Percentiles rank a stretch among this genome's conserved stretches.
These are phyloP conservation scores for Nomia melanderi DNA, from an alignment of 1,140 invertebrate species.

Conservation along the genomic window DNA sequence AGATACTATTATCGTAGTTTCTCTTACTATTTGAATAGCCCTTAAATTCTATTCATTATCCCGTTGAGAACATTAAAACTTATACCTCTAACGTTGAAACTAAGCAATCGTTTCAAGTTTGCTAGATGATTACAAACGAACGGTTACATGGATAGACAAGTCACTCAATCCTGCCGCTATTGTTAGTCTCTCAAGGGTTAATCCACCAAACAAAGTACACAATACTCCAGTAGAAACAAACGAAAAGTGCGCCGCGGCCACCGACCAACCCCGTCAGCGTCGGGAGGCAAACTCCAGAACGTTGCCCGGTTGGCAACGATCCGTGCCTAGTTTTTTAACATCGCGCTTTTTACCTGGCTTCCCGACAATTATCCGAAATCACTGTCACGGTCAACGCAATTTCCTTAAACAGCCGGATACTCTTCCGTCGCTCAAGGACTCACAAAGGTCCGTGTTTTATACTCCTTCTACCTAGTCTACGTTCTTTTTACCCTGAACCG, in stretches of 20 bases:
- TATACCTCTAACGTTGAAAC: no score
- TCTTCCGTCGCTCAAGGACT: constrained; percentile 38
- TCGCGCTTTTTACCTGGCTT: constrained; percentile 35
- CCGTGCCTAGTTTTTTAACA: neutral
- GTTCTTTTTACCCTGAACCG: neutral
- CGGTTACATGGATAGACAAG: no score
- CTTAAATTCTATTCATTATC: no score
- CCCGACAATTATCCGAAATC: constrained; percentile 2
- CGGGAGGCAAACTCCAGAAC: neutral
- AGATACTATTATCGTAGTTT: no score
- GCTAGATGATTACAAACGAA: no score
- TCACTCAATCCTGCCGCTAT: no score
- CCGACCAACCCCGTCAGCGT: constrained; percentile 16
- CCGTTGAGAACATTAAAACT: no score
- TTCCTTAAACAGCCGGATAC: constrained; percentile 18
- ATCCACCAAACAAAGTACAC: neutral
- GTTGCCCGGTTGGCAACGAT: accelerated
- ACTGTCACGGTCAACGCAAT: constrained; percentile 31
- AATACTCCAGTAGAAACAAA: neutral
- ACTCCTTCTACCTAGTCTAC: neutral
- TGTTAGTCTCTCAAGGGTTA: no score
- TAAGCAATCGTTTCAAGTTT: no score
- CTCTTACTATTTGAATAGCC: no score
- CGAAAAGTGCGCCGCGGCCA: neutral
- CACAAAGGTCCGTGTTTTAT: constrained; percentile 34